These are phyloP conservation scores for Megaceryle torquata DNA, from an alignment of 2,113 vertebrate genomes.

Conservation along the genomic window DNA sequence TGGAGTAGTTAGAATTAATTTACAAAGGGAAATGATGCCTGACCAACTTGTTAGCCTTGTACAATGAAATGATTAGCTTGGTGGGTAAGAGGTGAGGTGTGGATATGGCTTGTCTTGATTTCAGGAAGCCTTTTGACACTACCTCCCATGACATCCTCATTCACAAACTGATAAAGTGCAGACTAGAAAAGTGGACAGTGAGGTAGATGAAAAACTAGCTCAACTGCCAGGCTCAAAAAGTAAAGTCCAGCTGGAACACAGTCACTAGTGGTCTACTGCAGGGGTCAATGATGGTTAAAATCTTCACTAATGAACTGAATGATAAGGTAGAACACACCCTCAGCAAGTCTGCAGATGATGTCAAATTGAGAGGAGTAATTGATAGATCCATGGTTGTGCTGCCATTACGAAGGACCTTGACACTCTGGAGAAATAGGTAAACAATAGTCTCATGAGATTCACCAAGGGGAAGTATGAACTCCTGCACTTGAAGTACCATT, in stretches of 20 bases:
- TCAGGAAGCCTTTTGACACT: neutral
- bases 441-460: neutral
- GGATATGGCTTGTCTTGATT: neutral
- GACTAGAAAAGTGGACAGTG: neutral
- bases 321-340: neutral
- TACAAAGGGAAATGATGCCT: neutral
- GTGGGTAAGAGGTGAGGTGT: neutral
- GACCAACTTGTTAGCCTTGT: neutral
- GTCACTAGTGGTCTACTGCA: neutral
- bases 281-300: neutral
- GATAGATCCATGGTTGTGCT: neutral
- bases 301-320: neutral
- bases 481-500: neutral
- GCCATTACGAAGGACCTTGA: neutral
- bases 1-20: neutral
- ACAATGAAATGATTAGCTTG: neutral
- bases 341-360: neutral
- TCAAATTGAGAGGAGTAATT: neutral
- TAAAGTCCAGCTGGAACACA: neutral
- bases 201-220: neutral
- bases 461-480: neutral
- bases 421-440: neutral
- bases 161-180: neutral
- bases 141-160: neutral
- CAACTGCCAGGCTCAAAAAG: neutral